Conservation (phyloP, 2,797 vertebrate genomes). For the Nyctibius grandis region DNA sequence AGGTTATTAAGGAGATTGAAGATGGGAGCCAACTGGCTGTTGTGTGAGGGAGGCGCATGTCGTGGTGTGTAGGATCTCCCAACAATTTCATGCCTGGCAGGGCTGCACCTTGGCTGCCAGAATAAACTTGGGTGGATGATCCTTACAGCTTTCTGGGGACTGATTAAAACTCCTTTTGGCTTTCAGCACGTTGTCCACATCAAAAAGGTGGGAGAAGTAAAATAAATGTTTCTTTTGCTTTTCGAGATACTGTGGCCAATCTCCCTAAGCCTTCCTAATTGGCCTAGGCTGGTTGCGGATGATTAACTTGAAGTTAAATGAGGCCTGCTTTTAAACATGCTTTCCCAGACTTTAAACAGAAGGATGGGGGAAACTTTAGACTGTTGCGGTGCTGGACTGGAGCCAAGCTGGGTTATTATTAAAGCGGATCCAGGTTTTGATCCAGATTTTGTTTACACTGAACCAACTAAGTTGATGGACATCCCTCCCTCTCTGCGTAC, state of each 20-base stretch:
- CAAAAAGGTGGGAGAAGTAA: constrained; percentile 66
- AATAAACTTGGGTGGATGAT: constrained; percentile 41
- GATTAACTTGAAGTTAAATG: constrained; percentile 83
- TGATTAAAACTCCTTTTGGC: constrained; percentile 56
- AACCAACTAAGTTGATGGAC: constrained; percentile 20
- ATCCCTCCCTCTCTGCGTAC: constrained; percentile 8
- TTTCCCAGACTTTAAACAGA: constrained; percentile 72
- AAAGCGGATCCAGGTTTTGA: constrained; percentile 73
- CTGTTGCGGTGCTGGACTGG: constrained; percentile 1
- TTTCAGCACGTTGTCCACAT: constrained; percentile 74
- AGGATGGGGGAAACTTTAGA: constrained; percentile 49
- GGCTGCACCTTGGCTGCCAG: constrained; percentile 34
- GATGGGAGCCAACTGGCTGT: constrained; percentile 25
- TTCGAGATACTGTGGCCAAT: constrained; percentile 62
- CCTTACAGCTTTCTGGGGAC: constrained; percentile 26
- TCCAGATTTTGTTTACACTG: constrained; percentile 45
- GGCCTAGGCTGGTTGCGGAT: constrained; percentile 42
- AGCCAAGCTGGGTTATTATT: constrained; percentile 67
- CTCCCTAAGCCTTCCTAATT: constrained; percentile 49
- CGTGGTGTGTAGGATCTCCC: constrained; percentile 40
- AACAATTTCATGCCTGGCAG: constrained; percentile 42
- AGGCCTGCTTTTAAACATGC: constrained; percentile 76
- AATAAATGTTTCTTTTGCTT: constrained; percentile 53
- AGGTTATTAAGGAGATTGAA: constrained; percentile 33
- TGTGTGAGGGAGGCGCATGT: not conserved